phyloP scores from a whole-genome alignment of 2,888 invertebrate species.

The Emmelina monodactyla region DNA sequence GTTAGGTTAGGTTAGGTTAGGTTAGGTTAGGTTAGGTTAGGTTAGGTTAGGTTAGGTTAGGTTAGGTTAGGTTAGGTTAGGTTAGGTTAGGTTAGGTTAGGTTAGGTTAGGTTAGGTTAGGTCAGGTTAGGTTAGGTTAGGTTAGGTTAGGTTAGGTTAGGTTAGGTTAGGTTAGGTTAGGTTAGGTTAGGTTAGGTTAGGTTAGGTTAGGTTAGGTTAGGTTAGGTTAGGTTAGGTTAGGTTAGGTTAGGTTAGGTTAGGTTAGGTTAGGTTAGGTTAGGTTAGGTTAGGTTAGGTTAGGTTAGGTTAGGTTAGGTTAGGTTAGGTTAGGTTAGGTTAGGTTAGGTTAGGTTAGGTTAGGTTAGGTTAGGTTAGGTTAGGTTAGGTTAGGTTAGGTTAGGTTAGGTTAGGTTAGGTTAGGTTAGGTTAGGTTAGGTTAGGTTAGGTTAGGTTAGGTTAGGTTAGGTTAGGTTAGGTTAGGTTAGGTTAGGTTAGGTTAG shows the following conservation, averaged over 20 bases:
- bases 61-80: conserved; percentile 8
- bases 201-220: conserved; percentile 6
- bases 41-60: conserved; percentile 8
- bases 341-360: conserved; percentile 6
- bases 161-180: conserved; percentile 6
- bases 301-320: conserved; percentile 6
- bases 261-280: conserved; percentile 6
- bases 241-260: conserved; percentile 6
- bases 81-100: conserved; percentile 6
- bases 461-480: conserved; percentile 6
- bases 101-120: conserved; percentile 6
- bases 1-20: conserved; percentile 7
- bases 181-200: conserved; percentile 6
- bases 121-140: conserved; percentile 5
- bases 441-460: conserved; percentile 6
- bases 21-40: conserved; percentile 8
- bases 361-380: conserved; percentile 6
- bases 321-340: conserved; percentile 6
- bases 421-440: conserved; percentile 6
- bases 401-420: conserved; percentile 6
- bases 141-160: conserved; percentile 6
- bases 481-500: conserved; percentile 7
- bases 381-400: conserved; percentile 6
- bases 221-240: conserved; percentile 6
- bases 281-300: conserved; percentile 6